phyloP scores from a whole-genome alignment of 2,888 invertebrate species.

The Ramazzottius varieornatus region DNA sequence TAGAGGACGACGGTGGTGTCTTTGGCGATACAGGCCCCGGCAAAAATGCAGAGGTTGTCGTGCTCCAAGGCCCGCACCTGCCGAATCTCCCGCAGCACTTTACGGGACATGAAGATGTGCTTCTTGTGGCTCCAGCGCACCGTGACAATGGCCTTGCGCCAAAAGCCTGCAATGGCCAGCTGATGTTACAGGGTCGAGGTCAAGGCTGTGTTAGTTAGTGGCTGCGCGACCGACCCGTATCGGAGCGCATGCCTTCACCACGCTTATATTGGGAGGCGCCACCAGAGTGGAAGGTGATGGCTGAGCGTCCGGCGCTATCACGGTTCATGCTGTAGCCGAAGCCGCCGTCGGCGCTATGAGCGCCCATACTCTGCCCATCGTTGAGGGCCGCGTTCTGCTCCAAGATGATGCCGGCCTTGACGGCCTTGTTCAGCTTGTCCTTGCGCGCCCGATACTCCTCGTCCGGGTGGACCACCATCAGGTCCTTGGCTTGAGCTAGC shows the following conservation, averaged over 20 bases:
- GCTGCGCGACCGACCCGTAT: too few species aligned
- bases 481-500: not conserved
- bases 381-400: not conserved
- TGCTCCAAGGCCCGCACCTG: constrained; percentile 14
- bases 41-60: constrained; percentile 13
- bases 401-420: too few species aligned
- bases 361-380: not conserved
- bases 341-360: not conserved
- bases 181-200: not conserved
- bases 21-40: constrained; percentile 14
- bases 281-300: not conserved
- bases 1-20: constrained; percentile 11
- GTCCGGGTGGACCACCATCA: not conserved
- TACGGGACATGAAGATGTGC: not conserved
- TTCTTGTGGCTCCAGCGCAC: not conserved
- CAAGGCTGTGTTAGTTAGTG: not conserved
- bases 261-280: not conserved
- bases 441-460: not conserved
- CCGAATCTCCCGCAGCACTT: constrained; percentile 3
- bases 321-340: not conserved
- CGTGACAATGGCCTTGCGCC: not conserved
- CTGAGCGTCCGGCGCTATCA: not conserved
- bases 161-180: not conserved
- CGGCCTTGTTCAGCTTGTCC: not conserved
- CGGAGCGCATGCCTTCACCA: not conserved